These are phyloP conservation scores for Sphenopsis melanotis DNA, from an alignment of 2,797 vertebrate genomes.

Conservation along the genomic window DNA sequence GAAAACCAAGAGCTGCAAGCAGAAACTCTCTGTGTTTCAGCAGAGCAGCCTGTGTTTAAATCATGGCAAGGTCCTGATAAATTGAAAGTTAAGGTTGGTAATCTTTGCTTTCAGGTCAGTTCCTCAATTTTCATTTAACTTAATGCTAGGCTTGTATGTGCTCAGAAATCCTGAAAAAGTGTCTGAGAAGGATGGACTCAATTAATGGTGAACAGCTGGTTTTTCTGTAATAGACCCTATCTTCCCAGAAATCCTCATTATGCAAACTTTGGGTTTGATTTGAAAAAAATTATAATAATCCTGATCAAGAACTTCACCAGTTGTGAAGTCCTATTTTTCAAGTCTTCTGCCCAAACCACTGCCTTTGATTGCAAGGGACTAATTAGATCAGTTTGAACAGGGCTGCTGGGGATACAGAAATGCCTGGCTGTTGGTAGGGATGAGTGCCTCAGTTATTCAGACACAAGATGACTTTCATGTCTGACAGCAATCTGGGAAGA, in stretches of 20 bases:
- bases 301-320: not conserved
- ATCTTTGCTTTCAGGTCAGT: conserved; percentile 35
- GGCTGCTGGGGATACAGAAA: not conserved
- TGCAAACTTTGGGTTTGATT: not conserved
- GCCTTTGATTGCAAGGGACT: not conserved
- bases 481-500: not conserved
- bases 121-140: conserved; percentile 42
- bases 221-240: not conserved
- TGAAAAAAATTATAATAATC: not conserved
- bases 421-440: not conserved
- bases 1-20: not conserved
- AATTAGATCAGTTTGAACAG: not conserved
- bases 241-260: not conserved
- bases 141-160: not conserved
- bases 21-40: not conserved
- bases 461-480: not conserved
- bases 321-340: not conserved
- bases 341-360: not conserved
- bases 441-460: not conserved
- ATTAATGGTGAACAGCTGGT: not conserved
- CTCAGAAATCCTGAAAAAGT: conserved; percentile 2
- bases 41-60: not conserved
- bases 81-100: conserved; percentile 43
- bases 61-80: not conserved
- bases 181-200: not conserved